Evolutionary conservation across 2,888 invertebrate genomes (phyloP), one percentile per base, ranked within the genome.

Genomic region (Bruchidius siliquastri): DNA sequence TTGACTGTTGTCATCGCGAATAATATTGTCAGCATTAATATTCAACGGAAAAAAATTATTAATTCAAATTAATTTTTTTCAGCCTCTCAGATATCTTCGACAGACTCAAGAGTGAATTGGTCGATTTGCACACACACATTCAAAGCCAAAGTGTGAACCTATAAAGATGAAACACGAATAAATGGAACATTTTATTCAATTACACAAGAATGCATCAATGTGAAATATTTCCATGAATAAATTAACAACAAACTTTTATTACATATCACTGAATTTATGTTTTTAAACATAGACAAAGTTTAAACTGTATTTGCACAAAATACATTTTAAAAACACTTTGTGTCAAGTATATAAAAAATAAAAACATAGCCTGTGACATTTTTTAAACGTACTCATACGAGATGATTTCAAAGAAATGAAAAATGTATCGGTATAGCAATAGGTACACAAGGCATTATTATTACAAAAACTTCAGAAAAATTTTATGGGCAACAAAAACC

Each of bases 31-130:
- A 26, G 26, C 8, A 8, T 26, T 26, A 8, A 26, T 26, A 26
- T 49, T 49, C 6, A 49, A 49, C 13, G 18, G 21, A 68, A 21
- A 1, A 68, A 10, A 4, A n/a, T 21, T 21, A 1, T 20, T 21
- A 21, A 68, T 68, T n/a, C n/a, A n/a, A n/a, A 68, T 21, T 21
- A 70, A 22, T 74, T 68, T 78, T 75, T 83, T 83, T 77, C 75
- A 86, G 86, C 77, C 81, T 86, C 67, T 79, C 84, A 20, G 82
- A 83, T 20, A 85, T 86, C 70, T 86, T 86, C 74, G 84, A 85
- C 32, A 84, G 84, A 78, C 81, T 86, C 32, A 86, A 85, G 80
- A 81, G 78, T 66, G 86, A 86, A 80, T 78, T 86, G 13, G 80
- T 84, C 4, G 82, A 84, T 68, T 81, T 86, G 22, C 86, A 86